Conservation (phyloP, 64 coral and sea anemone species). For the Anthopleura sola region DNA sequence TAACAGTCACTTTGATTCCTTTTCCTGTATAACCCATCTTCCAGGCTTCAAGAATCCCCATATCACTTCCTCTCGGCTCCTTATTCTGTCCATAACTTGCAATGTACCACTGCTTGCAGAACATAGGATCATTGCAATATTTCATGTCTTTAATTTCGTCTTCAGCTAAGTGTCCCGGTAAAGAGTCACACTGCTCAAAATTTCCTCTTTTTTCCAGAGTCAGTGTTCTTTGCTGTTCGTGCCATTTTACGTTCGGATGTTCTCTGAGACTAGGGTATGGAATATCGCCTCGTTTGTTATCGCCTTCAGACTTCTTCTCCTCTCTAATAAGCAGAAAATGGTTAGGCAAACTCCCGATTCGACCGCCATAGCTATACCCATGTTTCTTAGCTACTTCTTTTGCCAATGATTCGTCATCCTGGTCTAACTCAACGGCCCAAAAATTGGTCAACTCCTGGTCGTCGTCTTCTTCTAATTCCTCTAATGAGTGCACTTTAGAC, state of each 20-base stretch:
- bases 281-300: conserved; percentile 40
- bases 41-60: conserved; percentile 64
- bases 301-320: background rate
- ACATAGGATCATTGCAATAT: conserved; percentile 63
- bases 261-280: conserved; percentile 37
- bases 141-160: conserved; percentile 1
- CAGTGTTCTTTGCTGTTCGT: conserved; percentile 64
- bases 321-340: conserved; percentile 71
- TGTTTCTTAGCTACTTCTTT: conserved; percentile 50
- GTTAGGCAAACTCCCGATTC: conserved; percentile 56
- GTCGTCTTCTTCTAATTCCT: conserved; percentile 31
- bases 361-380: conserved; percentile 75
- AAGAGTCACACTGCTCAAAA: background rate
- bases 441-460: conserved; percentile 32
- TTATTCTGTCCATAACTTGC: conserved; percentile 36
- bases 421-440: conserved; percentile 72
- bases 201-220: conserved; percentile 58
- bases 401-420: conserved; percentile 55
- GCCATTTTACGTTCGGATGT: conserved; percentile 83
- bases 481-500: background rate
- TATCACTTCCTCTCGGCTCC: conserved; percentile 35
- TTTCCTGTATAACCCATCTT: conserved; percentile 75
- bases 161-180: background rate
- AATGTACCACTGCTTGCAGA: conserved; percentile 84
- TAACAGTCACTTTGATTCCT: conserved; percentile 67